Evolutionary conservation across 2,113 vertebrate species (phyloP).

Genomic region (Xenopus tropicalis): DNA sequence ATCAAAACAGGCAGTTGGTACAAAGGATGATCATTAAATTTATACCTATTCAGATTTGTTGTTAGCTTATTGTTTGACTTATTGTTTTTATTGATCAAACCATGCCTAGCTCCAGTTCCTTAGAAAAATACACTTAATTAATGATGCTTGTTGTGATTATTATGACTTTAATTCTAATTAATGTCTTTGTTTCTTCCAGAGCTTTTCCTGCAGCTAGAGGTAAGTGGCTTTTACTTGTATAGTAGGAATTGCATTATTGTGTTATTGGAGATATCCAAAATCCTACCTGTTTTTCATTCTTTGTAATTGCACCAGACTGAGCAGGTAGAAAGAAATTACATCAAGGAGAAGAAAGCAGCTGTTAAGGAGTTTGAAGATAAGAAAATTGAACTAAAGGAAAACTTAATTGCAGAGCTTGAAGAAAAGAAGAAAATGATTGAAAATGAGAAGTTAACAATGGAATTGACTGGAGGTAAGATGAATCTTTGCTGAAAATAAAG

Average conservation of each 20-base stretch:
- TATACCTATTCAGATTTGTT: too few species aligned
- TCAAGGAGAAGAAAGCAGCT: slow-evolving; percentile 96
- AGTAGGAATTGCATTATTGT: too few species aligned
- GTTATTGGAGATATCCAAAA: too few species aligned
- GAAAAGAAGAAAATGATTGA: slow-evolving; percentile 99
- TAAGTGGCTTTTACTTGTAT: slow-evolving; percentile 60
- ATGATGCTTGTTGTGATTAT: too few species aligned
- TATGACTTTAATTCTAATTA: too few species aligned
- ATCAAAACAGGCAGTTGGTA: too few species aligned
- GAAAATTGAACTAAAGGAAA: slow-evolving; percentile 97
- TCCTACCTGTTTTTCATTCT: not conserved
- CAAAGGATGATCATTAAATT: too few species aligned
- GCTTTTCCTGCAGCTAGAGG: slow-evolving; percentile 94
- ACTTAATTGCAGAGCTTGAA: slow-evolving; percentile 91
- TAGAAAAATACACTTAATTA: too few species aligned
- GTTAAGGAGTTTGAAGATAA: slow-evolving; percentile 99
- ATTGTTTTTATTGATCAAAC: too few species aligned
- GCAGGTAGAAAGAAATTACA: slow-evolving; percentile 95
- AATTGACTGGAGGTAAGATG: slow-evolving; percentile 88
- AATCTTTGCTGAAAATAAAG: not conserved
- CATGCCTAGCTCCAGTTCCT: too few species aligned
- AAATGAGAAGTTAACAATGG: slow-evolving; percentile 97
- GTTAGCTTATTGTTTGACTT: too few species aligned
- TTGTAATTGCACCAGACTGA: slow-evolving; percentile 72
- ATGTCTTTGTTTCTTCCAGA: slow-evolving; percentile 69